Evolutionary conservation across 2,888 invertebrate species (phyloP).

Genomic region (Leucophora obtusa): DNA sequence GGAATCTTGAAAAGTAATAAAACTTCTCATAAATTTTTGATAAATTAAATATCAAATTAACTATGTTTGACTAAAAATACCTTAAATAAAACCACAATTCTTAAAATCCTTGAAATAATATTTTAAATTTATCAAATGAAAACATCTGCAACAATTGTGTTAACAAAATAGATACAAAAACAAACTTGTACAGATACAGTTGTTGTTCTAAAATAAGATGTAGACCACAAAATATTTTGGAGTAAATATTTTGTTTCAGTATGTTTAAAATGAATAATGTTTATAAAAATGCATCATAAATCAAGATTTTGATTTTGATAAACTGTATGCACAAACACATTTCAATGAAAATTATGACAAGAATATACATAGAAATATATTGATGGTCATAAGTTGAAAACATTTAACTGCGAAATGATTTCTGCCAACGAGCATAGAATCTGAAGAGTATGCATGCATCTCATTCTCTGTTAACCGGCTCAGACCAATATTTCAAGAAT

Average conservation of each 20-base stretch:
- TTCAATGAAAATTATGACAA: slow-evolving; percentile 25
- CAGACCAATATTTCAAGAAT: too few species aligned
- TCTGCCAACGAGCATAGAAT: too few species aligned
- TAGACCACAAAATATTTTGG: not conserved
- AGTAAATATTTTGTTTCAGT: not conserved
- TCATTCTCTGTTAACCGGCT: too few species aligned
- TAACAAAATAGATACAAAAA: slow-evolving; percentile 13
- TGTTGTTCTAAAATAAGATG: not conserved
- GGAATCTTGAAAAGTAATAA: not conserved
- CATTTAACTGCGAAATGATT: too few species aligned
- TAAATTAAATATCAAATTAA: not conserved
- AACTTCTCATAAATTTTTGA: not conserved
- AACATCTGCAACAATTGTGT: slow-evolving; percentile 42
- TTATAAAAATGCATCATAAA: slow-evolving; percentile 24
- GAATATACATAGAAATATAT: not conserved
- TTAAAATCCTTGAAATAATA: slow-evolving; percentile 37
- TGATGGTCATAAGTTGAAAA: too few species aligned
- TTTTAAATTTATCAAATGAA: slow-evolving; percentile 35
- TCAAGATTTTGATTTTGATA: slow-evolving; percentile 32
- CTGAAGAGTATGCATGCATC: too few species aligned
- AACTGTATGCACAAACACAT: slow-evolving; percentile 7
- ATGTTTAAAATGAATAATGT: not conserved
- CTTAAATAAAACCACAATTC: not conserved
- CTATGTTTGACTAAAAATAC: not conserved
- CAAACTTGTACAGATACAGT: not conserved